Conservation (phyloP, 2,888 invertebrate genomes). For the Rambutsinella grinnellia region DNA sequence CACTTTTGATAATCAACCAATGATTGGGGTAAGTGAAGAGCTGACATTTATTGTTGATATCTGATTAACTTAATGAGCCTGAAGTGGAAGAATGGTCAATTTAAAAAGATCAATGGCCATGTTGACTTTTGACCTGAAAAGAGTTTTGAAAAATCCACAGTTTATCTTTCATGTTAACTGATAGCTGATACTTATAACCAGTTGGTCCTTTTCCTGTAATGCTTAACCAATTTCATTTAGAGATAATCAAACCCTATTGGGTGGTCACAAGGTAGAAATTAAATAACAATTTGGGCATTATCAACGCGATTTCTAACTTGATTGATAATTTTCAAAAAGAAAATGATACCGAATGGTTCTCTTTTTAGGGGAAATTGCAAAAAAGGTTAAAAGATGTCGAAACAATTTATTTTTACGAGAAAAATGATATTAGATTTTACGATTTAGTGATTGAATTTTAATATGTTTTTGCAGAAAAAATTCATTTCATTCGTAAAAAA, state of each 20-base stretch:
- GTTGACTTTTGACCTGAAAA: conserved; percentile 52
- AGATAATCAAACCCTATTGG: neutral
- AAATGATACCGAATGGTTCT: too few species aligned
- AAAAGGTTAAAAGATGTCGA: too few species aligned
- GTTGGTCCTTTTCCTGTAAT: neutral
- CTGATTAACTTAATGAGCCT: conserved; percentile 55
- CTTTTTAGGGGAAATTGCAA: too few species aligned
- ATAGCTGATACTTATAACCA: neutral
- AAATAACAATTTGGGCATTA: neutral
- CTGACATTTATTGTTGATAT: conserved; percentile 55
- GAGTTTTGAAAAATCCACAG: neutral
- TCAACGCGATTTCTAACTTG: too few species aligned
- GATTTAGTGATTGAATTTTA: too few species aligned
- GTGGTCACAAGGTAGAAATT: neutral
- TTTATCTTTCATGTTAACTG: neutral
- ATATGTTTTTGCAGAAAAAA: too few species aligned
- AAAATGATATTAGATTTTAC: too few species aligned
- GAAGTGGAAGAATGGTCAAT: conserved; percentile 54
- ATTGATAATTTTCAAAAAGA: too few species aligned
- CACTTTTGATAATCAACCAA: too few species aligned
- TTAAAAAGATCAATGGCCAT: conserved; percentile 55
- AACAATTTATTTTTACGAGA: too few species aligned
- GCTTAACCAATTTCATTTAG: neutral
- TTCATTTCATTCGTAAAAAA: too few species aligned
- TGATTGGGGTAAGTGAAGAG: conserved; percentile 50